Evolutionary conservation across 2,113 vertebrate species (phyloP).

Genomic region (Mellivora capensis): DNA sequence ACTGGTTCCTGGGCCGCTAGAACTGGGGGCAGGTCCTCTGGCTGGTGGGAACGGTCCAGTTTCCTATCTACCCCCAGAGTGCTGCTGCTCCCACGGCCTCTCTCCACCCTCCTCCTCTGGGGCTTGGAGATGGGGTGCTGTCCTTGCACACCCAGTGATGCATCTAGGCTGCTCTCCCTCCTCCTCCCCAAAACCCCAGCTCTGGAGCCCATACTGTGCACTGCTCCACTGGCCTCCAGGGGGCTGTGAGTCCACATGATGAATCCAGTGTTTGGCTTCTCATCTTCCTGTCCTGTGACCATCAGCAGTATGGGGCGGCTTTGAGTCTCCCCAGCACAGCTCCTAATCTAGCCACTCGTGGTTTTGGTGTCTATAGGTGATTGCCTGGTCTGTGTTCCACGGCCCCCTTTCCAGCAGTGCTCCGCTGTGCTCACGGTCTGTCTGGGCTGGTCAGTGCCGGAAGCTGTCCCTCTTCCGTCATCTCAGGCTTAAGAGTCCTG

Average conservation of each 20-base stretch:
- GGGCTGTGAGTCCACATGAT: accelerated
- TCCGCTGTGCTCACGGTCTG: accelerated
- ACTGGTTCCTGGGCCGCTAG: not conserved
- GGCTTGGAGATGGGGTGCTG: accelerated
- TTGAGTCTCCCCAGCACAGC: not conserved
- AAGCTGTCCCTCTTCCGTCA: not conserved
- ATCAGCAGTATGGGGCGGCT: not conserved
- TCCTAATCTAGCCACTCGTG: not conserved
- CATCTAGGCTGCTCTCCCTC: not conserved
- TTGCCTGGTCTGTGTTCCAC: no score
- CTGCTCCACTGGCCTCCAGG: accelerated
- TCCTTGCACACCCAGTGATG: accelerated
- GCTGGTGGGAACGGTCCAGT: accelerated
- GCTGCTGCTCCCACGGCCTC: not conserved
- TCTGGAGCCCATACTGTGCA: not conserved
- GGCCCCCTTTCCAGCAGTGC: not conserved
- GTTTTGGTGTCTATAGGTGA: not conserved
- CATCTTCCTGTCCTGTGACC: not conserved
- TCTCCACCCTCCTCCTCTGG: accelerated
- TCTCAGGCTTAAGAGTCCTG: no score
- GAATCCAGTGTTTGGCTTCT: accelerated
- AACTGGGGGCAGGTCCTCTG: not conserved
- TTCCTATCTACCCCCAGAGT: not conserved
- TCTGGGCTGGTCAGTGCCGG: not conserved
- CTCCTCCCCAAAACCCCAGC: not conserved